Evolutionary conservation across 2,888 invertebrate genomes (phyloP).

Genomic region (Agriopis marginaria): DNA sequence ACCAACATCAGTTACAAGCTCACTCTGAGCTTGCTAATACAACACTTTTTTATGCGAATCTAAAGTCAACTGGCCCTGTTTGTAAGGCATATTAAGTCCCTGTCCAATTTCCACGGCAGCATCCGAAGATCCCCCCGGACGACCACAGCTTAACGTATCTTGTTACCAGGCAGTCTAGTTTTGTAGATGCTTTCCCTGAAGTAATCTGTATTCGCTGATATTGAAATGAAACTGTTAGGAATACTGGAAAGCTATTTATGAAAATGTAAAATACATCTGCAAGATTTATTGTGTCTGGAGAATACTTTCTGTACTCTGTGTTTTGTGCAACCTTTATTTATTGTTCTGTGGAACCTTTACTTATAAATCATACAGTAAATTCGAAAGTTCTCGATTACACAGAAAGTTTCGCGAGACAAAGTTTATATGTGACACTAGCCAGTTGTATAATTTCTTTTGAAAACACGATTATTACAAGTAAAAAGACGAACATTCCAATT

Average conservation of each 20-base stretch:
- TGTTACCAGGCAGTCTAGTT: conserved; percentile 41
- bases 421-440: too few species aligned
- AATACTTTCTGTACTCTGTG: neutral
- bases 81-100: conserved; percentile 52
- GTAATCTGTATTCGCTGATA: conserved; percentile 46
- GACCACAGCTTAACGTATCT: conserved; percentile 49
- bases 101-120: conserved; percentile 54
- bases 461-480: too few species aligned
- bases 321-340: too few species aligned
- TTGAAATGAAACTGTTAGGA: conserved; percentile 31
- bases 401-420: too few species aligned
- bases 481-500: too few species aligned
- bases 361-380: too few species aligned
- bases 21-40: neutral
- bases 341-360: too few species aligned
- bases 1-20: neutral
- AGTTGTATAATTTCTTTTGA: too few species aligned
- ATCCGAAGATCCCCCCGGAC: conserved; percentile 43
- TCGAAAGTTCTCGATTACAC: too few species aligned
- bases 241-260: conserved; percentile 9
- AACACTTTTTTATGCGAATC: conserved; percentile 39
- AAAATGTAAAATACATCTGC: neutral
- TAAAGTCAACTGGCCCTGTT: conserved; percentile 20
- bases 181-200: conserved; percentile 43
- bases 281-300: conserved; percentile 16